phyloP scores from a whole-genome alignment of 2,113 vertebrate genomes.

The Andinoacara biseriatus region DNA sequence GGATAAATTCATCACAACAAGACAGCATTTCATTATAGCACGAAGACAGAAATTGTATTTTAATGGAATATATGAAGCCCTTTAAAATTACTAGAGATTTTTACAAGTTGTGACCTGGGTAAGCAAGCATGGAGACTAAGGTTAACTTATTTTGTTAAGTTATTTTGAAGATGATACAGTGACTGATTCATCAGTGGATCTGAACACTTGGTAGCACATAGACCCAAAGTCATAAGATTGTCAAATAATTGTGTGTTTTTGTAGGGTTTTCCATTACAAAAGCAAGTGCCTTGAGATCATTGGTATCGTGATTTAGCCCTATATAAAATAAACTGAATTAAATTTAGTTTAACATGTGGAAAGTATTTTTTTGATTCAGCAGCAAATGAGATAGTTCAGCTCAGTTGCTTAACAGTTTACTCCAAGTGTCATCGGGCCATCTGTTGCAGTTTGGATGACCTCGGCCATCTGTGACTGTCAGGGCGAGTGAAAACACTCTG shows the following conservation, averaged over 20 bases:
- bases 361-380: not conserved
- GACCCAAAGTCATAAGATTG: not conserved
- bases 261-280: not conserved
- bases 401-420: not conserved
- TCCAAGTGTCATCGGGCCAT: not conserved
- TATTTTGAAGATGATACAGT: not conserved
- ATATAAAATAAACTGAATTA: not conserved
- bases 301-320: not conserved
- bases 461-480: not conserved
- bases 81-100: not conserved
- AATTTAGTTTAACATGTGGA: not conserved
- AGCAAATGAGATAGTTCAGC: not conserved
- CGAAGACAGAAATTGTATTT: slow-evolving; percentile 13
- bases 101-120: not conserved
- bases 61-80: not conserved
- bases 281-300: not conserved
- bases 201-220: not conserved
- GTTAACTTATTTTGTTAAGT: too few species aligned
- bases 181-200: not conserved
- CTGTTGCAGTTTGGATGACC: not conserved
- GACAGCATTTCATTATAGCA: slow-evolving; percentile 17
- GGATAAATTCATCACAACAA: slow-evolving; percentile 19
- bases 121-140: not conserved
- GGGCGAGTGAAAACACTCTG: not conserved
- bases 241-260: not conserved